Percentiles rank a stretch among this genome's conserved stretches.
Conservation (phyloP, 2,797 vertebrate genomes). For the Enteromius paludinosus region DNA sequence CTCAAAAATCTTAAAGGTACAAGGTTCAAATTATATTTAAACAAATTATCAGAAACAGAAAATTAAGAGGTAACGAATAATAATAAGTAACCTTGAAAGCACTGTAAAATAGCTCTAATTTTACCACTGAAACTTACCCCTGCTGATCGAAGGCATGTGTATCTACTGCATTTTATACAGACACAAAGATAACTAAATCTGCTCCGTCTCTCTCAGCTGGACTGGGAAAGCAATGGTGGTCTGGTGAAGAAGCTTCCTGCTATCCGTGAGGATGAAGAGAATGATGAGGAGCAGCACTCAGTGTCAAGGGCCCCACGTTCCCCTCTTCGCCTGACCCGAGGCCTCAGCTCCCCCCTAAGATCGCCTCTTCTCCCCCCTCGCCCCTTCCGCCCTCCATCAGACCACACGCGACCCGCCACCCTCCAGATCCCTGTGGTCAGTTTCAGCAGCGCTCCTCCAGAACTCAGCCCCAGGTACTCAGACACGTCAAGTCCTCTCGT, state of each 20-base stretch:
- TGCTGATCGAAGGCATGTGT: too few relatives aligned
- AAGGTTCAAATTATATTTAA: not conserved
- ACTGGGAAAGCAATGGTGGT: slow-evolving; percentile 84
- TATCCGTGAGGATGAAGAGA: slow-evolving; percentile 84
- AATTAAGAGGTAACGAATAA: not conserved
- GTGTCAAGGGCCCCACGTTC: slow-evolving; percentile 74
- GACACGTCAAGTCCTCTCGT: slow-evolving; percentile 40
- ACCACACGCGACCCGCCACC: slow-evolving; percentile 74
- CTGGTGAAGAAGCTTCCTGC: slow-evolving; percentile 84
- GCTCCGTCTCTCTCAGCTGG: slow-evolving; percentile 67
- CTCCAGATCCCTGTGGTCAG: slow-evolving; percentile 83
- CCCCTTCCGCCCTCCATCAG: slow-evolving; percentile 74
- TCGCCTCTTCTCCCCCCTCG: slow-evolving; percentile 78
- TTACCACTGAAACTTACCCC: not conserved
- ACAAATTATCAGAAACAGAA: not conserved
- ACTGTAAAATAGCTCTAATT: not conserved
- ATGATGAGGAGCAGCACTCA: slow-evolving; percentile 75
- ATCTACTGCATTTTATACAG: not conserved
- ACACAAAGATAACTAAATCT: not conserved
- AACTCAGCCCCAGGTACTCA: slow-evolving; percentile 82
- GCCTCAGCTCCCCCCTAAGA: slow-evolving; percentile 78
- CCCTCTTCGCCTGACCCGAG: slow-evolving; percentile 75
- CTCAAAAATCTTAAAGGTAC: not conserved
- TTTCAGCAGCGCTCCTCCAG: slow-evolving; percentile 74
- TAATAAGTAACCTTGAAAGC: not conserved